phyloP scores from a whole-genome alignment of 2,888 invertebrate species.

The Hartigia nigra region DNA sequence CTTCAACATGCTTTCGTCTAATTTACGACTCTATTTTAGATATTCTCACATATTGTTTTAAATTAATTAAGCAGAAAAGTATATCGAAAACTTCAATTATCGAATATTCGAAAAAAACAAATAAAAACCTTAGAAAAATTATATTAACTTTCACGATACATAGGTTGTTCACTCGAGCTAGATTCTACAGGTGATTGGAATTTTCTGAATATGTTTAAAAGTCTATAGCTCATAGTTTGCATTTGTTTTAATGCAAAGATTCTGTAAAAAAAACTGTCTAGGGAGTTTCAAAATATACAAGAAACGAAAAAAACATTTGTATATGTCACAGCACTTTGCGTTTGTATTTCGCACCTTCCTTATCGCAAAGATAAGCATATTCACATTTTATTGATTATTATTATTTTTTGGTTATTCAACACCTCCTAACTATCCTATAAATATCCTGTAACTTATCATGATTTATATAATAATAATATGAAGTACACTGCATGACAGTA shows the following conservation, averaged over 20 bases:
- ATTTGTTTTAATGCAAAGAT: background rate
- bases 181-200: background rate
- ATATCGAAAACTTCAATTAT: background rate
- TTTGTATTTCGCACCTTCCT: background rate
- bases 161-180: background rate
- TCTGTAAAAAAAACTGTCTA: background rate
- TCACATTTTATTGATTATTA: no score
- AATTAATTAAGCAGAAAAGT: background rate
- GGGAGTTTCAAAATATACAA: background rate
- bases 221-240: background rate
- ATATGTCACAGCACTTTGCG: background rate
- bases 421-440: no score
- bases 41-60: background rate
- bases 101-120: background rate
- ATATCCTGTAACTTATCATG: no score
- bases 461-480: no score
- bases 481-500: no score
- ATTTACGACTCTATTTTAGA: background rate
- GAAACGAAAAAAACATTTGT: background rate
- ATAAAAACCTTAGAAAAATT: background rate
- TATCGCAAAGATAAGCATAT: background rate
- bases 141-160: background rate
- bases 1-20: background rate
- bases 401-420: no score
- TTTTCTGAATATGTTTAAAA: background rate